Evolutionary conservation across 1,140 invertebrate species (phyloP).

Genomic region (Lysiphlebus fabarum): DNA sequence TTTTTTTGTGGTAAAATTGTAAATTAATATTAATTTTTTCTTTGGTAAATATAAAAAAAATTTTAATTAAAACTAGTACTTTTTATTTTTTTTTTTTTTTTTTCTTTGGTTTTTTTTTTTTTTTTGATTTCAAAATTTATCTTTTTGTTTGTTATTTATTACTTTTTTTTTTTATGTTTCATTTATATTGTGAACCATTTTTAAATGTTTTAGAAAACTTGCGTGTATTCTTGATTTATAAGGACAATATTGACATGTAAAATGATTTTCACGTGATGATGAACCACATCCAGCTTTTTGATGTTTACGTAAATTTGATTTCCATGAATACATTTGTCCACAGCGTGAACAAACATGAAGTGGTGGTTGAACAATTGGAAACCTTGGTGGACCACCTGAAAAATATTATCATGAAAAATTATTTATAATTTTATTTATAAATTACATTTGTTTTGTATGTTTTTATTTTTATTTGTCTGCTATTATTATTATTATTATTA

Average conservation of each 20-base stretch:
- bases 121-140: too few species aligned
- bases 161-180: conserved; percentile 20
- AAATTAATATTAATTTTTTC: neutral
- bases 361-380: conserved; percentile 51
- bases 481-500: too few species aligned
- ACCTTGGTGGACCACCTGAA: conserved; percentile 46
- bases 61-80: neutral
- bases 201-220: conserved; percentile 51
- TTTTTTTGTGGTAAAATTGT: too few species aligned
- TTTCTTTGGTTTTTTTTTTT: conserved; percentile 1
- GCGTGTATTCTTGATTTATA: conserved; percentile 55
- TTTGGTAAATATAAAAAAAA: conserved; percentile 6
- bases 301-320: conserved; percentile 54
- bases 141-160: neutral
- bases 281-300: conserved; percentile 52
- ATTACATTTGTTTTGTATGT: conserved; percentile 1
- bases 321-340: conserved; percentile 56
- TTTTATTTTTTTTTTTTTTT: neutral
- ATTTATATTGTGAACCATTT: conserved; percentile 56
- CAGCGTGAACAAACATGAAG: conserved; percentile 52
- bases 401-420: conserved; percentile 31
- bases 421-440: neutral
- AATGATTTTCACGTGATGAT: conserved; percentile 54
- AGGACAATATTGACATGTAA: conserved; percentile 58
- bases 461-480: too few species aligned